Conservation (phyloP, 2,888 invertebrate genomes). For the Bugula neritina region DNA sequence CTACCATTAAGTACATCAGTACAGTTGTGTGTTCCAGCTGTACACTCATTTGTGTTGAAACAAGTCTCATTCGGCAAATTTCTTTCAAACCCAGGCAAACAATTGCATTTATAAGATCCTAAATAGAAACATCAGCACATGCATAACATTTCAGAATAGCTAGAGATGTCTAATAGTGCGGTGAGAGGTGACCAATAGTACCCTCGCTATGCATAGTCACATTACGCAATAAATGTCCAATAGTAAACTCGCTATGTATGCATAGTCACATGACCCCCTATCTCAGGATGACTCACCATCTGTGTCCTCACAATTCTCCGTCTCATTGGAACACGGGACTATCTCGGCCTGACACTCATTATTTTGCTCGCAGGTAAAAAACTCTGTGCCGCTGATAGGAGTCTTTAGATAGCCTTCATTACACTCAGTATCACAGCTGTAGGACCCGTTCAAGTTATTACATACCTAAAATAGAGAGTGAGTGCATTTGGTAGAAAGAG, state of each 20-base stretch:
- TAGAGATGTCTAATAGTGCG: not conserved
- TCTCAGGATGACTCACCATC: too few species aligned
- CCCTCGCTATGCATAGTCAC: too few species aligned
- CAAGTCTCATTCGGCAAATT: not conserved
- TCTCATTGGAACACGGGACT: constrained; percentile 8
- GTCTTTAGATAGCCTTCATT: not conserved
- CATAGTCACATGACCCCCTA: too few species aligned
- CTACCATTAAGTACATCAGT: not conserved
- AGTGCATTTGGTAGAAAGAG: too few species aligned
- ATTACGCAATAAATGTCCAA: too few species aligned
- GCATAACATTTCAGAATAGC: not conserved
- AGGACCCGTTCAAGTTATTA: not conserved
- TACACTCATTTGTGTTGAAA: not conserved
- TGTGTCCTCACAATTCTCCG: not conserved
- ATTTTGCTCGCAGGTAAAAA: not conserved
- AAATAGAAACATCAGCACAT: not conserved
- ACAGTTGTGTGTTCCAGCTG: not conserved
- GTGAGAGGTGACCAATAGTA: not conserved
- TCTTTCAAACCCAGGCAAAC: constrained; percentile 9
- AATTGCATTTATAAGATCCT: constrained; percentile 20
- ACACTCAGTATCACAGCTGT: constrained; percentile 11
- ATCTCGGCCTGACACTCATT: constrained; percentile 19
- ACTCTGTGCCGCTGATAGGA: not conserved
- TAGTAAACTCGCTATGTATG: too few species aligned
- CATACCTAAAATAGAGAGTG: not conserved